Base-by-base conservation (phyloP, 2,888 invertebrate genomes). In the Nesidiocoris tenuis region DNA sequence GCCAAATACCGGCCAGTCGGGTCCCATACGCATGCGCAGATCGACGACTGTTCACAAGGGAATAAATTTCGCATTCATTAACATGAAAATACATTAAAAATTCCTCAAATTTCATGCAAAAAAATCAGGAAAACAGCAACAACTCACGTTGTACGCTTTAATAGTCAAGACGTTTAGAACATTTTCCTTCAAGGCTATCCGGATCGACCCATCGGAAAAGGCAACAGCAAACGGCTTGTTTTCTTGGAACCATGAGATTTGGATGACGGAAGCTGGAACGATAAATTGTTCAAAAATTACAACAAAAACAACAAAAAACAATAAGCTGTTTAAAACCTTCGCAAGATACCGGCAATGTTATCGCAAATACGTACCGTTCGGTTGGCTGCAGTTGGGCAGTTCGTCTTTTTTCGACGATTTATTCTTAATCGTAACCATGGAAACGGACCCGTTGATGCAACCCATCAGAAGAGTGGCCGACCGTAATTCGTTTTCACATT, bases 201-300 rank as follows among this genome's bases (percentile, higher is more conserved):
- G 85, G 1, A 87, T 81, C 16, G 84, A 83, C 1, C 89, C 88
- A 82, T 88, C 87, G 64, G 84, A 83, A 81, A 85, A 88, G 9
- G 85, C 87, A 16, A 88, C 84, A 17, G 87, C 87, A 82, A 87
- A 88, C 54, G 84, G 83, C 76, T 85, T 84, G 66, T 87, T 86
- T 81, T 87, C 87, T 79, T 86, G 84, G 79, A 84, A 84, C 88
- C 89, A 88, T 16, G 85, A 85, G 55, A 88, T 84, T 74, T 85
- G 83, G 25, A 85, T 84, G 19, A 88, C 87, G 74, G 87, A 84
- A 54, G 84, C 87, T 87, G 81, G 16, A 84, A 83, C 81, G 75
- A 76, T 66, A 83, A 82, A 82, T 54, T 54, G 9, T n/a, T n/a
- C n/a, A n/a, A n/a, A n/a, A n/a, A n/a, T n/a, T n/a, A n/a, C n/a